Base-by-base conservation (phyloP, 2,888 invertebrate species). In the Pristionchus arcanus region DNA sequence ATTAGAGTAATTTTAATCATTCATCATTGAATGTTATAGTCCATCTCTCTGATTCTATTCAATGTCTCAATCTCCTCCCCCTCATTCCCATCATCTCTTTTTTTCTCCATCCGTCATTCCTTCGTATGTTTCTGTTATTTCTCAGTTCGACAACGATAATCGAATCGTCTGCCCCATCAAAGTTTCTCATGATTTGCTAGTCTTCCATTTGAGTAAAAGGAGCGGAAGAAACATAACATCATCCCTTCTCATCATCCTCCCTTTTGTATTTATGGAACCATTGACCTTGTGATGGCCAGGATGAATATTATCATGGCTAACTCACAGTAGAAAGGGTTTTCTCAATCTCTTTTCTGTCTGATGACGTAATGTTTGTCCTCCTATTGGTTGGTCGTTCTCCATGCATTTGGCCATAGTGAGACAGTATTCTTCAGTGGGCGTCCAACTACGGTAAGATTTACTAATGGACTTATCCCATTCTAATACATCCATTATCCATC, bases 401-500 rank as follows among this genome's bases (percentile, higher is more conserved):
- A 59, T 59, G 59, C 59, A 59, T 59, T 49, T 59, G 59, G 59
- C 21, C 59, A 59, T 59, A 3, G 59, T 59, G 19, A 25, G 59
- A 19, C 25, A 59, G 59, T 19, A 59, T 59, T 15, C 3, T 59
- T 25, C 28, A 66, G 66, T 66, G 66, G 66, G 28, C 28, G 66
- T 13, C 19, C 2, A 25, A 59, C 59, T 28, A 66, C 66, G 13
- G 66, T 66, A 66, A 25, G 28, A 66, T 66, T 66, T 13, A 28
- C 66, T 66, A 66, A 66, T 66, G 66, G 28, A 66, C 66, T 66
- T n/a, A 66, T 66, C 66, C 66, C 66, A 66, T 66, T 28, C 28
- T 9, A 28, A 7, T n/a, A 28, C 28, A 28, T 4, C 15, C 66
- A 66, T 66, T 66, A 66, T 66, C 28, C 28, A n/a, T 7, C n/a